A percentile compares a stretch with the other conserved stretches of the same genome.
These are phyloP conservation scores for Oreochromis mossambicus DNA, from an alignment of 2,797 vertebrate genomes.

Conservation along the genomic window DNA sequence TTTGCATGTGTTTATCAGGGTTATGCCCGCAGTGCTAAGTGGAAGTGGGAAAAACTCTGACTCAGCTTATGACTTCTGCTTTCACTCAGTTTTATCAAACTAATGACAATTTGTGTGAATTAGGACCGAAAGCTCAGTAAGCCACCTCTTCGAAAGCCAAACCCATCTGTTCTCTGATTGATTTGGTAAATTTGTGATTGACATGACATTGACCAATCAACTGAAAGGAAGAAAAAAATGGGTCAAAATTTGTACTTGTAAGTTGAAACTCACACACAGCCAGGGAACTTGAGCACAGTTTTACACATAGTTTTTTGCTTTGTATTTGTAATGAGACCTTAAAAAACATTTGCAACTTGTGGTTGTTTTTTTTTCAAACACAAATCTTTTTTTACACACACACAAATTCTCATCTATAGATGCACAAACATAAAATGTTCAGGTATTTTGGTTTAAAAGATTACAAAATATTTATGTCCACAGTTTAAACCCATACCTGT, in stretches of 20 bases:
- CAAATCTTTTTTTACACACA: too few relatives aligned
- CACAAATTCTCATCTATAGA: too few relatives aligned
- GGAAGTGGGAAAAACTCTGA: not conserved
- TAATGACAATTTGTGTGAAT: not conserved
- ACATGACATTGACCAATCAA: not conserved
- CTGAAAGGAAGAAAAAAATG: accelerated
- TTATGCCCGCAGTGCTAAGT: not conserved
- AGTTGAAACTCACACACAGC: not conserved
- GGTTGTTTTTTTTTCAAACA: too few relatives aligned
- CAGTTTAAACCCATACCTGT: too few relatives aligned
- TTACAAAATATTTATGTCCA: too few relatives aligned
- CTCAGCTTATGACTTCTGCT: not conserved
- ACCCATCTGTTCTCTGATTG: not conserved
- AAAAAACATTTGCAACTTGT: too few relatives aligned
- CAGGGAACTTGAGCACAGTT: accelerated
- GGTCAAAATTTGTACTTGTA: accelerated
- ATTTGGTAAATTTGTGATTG: not conserved
- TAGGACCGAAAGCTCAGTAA: not conserved
- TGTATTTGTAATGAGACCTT: too few relatives aligned
- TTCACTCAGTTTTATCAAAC: not conserved
- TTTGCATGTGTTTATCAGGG: not conserved
- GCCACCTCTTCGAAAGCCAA: accelerated
- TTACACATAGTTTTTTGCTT: not conserved
- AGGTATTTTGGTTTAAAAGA: too few relatives aligned
- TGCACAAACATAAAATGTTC: too few relatives aligned